These are phyloP conservation scores for Pseudomugil gertrudae DNA, from an alignment of 2,797 vertebrate species.

Conservation along the genomic window DNA sequence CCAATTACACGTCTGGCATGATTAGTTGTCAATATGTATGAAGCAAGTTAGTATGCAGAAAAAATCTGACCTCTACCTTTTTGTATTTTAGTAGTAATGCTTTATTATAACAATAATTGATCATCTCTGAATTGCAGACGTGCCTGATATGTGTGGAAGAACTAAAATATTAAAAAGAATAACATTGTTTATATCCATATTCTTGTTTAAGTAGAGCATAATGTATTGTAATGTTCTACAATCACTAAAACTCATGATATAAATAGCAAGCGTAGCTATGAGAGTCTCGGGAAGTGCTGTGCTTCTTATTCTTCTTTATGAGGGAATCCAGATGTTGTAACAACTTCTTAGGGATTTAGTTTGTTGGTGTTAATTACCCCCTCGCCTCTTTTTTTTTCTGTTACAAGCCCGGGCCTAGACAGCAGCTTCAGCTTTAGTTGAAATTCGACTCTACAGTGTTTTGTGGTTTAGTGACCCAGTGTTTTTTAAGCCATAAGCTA, in stretches of 20 bases:
- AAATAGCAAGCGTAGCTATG: background rate
- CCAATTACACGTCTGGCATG: too few relatives aligned
- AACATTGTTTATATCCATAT: background rate
- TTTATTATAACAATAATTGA: background rate
- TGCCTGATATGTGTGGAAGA: background rate
- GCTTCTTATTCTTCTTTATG: background rate
- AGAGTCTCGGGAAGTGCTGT: background rate
- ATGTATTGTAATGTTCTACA: too few relatives aligned
- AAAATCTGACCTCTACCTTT: background rate
- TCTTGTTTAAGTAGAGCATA: background rate
- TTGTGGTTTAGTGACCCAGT: constrained; percentile 2
- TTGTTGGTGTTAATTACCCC: background rate
- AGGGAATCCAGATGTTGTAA: background rate
- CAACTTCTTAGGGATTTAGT: background rate
- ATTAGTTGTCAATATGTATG: background rate
- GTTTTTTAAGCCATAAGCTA: background rate
- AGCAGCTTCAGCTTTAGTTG: constrained; percentile 5
- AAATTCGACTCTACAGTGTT: background rate
- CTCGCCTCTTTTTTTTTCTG: background rate
- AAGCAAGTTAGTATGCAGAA: background rate
- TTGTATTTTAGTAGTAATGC: background rate
- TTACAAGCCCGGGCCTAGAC: background rate
- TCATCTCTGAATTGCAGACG: background rate
- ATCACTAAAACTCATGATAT: too few relatives aligned
- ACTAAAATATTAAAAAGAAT: background rate